Evolutionary conservation across 2,888 invertebrate genomes (phyloP).

Genomic region (Limnephilus rhombicus): DNA sequence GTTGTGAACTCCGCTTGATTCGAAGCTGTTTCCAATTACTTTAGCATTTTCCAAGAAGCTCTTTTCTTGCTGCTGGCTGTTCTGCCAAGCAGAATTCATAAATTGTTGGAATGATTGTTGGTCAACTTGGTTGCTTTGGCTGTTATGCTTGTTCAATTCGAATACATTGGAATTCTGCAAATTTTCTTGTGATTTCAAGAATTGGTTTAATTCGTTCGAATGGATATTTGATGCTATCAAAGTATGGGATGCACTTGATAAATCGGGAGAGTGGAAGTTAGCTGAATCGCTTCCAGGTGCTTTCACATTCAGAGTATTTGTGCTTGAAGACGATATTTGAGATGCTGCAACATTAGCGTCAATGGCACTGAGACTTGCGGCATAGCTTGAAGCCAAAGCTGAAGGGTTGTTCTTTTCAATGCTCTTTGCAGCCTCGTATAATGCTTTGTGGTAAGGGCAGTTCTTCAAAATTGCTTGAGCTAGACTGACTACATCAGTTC

Average conservation of each 20-base stretch:
- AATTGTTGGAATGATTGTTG: slow-evolving; percentile 66
- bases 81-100: slow-evolving; percentile 64
- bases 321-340: slow-evolving; percentile 40
- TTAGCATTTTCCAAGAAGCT: slow-evolving; percentile 70
- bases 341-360: slow-evolving; percentile 74
- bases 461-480: slow-evolving; percentile 76
- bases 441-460: slow-evolving; percentile 77
- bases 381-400: slow-evolving; percentile 76
- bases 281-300: slow-evolving; percentile 70
- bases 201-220: slow-evolving; percentile 46
- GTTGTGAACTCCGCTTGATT: slow-evolving; percentile 66
- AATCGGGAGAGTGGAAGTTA: slow-evolving; percentile 71
- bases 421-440: slow-evolving; percentile 73
- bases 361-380: slow-evolving; percentile 76
- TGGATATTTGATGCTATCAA: slow-evolving; percentile 68
- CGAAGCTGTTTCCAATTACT: slow-evolving; percentile 62
- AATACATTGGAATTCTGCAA: slow-evolving; percentile 28
- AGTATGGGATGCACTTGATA: slow-evolving; percentile 72
- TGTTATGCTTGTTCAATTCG: neutral
- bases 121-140: neutral
- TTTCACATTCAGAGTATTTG: slow-evolving; percentile 69
- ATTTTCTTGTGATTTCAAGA: slow-evolving; percentile 31
- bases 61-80: slow-evolving; percentile 62
- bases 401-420: slow-evolving; percentile 72
- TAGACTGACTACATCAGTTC: slow-evolving; percentile 64